These are phyloP conservation scores for Leptosomus discolor DNA, from an alignment of 2,113 vertebrate species.

Conservation along the genomic window DNA sequence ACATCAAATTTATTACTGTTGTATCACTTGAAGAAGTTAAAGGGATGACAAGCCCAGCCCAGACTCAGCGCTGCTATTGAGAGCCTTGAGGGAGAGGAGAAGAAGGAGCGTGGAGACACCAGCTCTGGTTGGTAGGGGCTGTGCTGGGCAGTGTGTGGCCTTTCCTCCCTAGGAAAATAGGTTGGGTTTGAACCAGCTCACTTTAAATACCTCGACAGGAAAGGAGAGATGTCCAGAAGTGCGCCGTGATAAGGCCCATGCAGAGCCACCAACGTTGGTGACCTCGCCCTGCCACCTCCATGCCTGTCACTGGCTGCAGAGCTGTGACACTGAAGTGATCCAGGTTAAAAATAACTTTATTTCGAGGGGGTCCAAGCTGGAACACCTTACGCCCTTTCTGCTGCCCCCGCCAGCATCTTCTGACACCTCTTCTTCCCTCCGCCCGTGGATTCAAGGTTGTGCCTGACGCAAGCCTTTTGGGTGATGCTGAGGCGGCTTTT, in stretches of 20 bases:
- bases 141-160: neutral
- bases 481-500: neutral
- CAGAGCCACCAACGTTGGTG: neutral
- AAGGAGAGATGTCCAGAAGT: neutral
- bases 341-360: neutral
- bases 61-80: neutral
- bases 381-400: neutral
- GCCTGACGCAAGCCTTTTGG: neutral
- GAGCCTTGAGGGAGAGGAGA: neutral
- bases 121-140: neutral
- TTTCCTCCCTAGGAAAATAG: neutral
- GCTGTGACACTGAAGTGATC: neutral
- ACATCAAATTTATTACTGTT: neutral
- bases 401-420: neutral
- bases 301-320: neutral
- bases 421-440: neutral
- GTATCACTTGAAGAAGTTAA: neutral
- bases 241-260: neutral
- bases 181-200: neutral
- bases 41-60: neutral
- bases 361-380: neutral
- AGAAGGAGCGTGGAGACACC: neutral
- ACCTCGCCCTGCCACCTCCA: neutral
- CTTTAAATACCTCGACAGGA: neutral
- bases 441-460: rapidly evolving